A percentile compares a stretch with the other conserved stretches of the same genome.
Evolutionary conservation across 2,888 invertebrate species (phyloP).

Genomic region (Bhutanitis thaidina): DNA sequence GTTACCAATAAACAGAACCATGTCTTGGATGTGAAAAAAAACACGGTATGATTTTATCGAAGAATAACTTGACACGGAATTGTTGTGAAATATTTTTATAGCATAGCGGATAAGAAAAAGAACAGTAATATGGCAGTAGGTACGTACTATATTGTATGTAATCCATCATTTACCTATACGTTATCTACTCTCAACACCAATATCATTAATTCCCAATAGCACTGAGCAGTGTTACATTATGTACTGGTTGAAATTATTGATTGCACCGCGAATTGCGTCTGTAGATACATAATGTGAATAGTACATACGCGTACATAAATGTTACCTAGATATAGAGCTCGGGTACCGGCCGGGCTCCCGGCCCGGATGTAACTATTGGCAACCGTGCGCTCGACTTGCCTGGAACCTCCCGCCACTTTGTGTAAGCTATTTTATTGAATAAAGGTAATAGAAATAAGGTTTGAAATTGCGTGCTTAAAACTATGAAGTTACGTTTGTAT

Average conservation of each 20-base stretch:
- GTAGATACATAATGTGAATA: slow-evolving; percentile 27
- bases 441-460: slow-evolving; percentile 27
- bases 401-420: slow-evolving; percentile 5
- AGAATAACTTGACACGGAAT: too few relatives aligned
- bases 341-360: slow-evolving; percentile 32
- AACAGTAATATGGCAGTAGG: too few relatives aligned
- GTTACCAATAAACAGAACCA: too few relatives aligned
- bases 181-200: slow-evolving; percentile 5
- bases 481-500: slow-evolving; percentile 30
- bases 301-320: slow-evolving; percentile 23
- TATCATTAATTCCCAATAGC: slow-evolving; percentile 1
- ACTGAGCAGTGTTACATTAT: slow-evolving; percentile 1
- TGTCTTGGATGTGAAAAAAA: too few relatives aligned
- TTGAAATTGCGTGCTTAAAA: slow-evolving; percentile 26
- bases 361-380: slow-evolving; percentile 48
- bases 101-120: too few relatives aligned
- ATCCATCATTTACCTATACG: slow-evolving; percentile 11
- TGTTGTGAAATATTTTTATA: too few relatives aligned
- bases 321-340: slow-evolving; percentile 28
- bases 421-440: slow-evolving; percentile 27
- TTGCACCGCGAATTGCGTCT: slow-evolving; percentile 16
- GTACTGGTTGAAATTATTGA: slow-evolving; percentile 24
- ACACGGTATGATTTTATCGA: too few relatives aligned
- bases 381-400: slow-evolving; percentile 30
- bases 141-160: not conserved